These are phyloP conservation scores for Emmelina monodactyla DNA, from an alignment of 2,888 invertebrate species.

Conservation along the genomic window DNA sequence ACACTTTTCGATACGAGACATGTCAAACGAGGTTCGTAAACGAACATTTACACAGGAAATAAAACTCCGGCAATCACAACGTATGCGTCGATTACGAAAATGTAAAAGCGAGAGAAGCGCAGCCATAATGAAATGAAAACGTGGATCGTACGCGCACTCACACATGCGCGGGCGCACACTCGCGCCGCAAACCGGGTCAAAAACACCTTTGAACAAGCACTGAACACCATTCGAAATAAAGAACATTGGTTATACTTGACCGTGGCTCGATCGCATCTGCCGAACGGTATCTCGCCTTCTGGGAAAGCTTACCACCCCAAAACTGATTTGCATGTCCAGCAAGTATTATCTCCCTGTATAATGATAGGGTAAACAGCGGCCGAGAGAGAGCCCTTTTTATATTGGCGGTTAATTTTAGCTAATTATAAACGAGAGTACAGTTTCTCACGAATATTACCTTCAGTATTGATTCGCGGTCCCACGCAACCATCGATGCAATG, in stretches of 20 bases:
- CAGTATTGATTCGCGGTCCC: conserved; percentile 49
- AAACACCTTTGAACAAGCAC: conserved; percentile 60
- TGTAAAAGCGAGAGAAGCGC: conserved; percentile 59
- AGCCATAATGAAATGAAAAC: conserved; percentile 59
- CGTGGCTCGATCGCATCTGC: conserved; percentile 61
- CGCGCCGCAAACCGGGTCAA: conserved; percentile 54
- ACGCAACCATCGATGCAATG: conserved; percentile 37
- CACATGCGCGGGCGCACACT: conserved; percentile 28
- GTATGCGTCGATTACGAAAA: conserved; percentile 57
- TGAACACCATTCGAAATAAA: conserved; percentile 56
- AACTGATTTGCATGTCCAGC: conserved; percentile 58
- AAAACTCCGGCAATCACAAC: too few relatives aligned
- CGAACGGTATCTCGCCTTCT: conserved; percentile 59
- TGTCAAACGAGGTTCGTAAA: too few relatives aligned
- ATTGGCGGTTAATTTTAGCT: conserved; percentile 52
- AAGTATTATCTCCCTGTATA: conserved; percentile 50
- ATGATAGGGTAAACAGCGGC: conserved; percentile 52
- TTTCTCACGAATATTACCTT: conserved; percentile 62
- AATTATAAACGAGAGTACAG: conserved; percentile 48
- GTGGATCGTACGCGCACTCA: conserved; percentile 39
- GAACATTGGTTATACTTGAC: conserved; percentile 55
- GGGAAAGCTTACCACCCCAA: conserved; percentile 59
- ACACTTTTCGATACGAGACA: too few relatives aligned
- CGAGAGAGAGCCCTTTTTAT: conserved; percentile 45
- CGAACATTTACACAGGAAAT: too few relatives aligned